A percentile compares a stretch with the other conserved stretches of the same genome.
phyloP scores from a whole-genome alignment of 2,888 invertebrate genomes.

The Calliopum simillimum region DNA sequence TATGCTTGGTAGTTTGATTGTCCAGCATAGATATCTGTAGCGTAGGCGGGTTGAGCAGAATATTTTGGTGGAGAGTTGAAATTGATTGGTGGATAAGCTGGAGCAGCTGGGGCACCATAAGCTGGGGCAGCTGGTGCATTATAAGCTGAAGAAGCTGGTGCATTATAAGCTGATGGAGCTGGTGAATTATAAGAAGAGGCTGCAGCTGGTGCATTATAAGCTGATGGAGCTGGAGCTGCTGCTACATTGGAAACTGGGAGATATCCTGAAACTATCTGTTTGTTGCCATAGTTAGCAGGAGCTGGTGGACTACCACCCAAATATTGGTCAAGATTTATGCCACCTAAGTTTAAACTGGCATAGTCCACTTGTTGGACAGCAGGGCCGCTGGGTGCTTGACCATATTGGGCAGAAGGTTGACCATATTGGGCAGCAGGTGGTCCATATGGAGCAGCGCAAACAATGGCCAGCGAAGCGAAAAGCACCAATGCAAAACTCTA shows the following conservation, averaged over 20 bases:
- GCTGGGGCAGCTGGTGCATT: constrained; percentile 28
- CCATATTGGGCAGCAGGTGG: constrained; percentile 6
- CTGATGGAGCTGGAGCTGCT: constrained; percentile 18
- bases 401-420: constrained; percentile 20
- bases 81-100: not conserved
- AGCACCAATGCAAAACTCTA: constrained; percentile 54
- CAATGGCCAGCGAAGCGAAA: constrained; percentile 50
- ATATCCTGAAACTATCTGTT: constrained; percentile 2
- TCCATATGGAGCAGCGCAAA: constrained; percentile 40
- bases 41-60: constrained; percentile 51
- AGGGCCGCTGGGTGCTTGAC: constrained; percentile 16
- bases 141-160: constrained; percentile 18
- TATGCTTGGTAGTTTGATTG: constrained; percentile 54
- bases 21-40: constrained; percentile 56
- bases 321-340: constrained; percentile 18
- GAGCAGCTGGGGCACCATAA: constrained; percentile 40
- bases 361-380: constrained; percentile 34
- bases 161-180: not conserved
- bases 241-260: constrained; percentile 9
- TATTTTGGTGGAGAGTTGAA: constrained; percentile 35
- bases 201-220: constrained; percentile 12
- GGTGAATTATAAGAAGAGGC: constrained; percentile 7
- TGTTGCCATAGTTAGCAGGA: not conserved
- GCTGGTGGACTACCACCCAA: constrained; percentile 26
- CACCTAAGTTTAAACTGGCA: constrained; percentile 27